Percentiles rank a stretch among this genome's conserved stretches.
Evolutionary conservation across 2,888 invertebrate species (phyloP).

Genomic region (Cryptocephalus moraei): DNA sequence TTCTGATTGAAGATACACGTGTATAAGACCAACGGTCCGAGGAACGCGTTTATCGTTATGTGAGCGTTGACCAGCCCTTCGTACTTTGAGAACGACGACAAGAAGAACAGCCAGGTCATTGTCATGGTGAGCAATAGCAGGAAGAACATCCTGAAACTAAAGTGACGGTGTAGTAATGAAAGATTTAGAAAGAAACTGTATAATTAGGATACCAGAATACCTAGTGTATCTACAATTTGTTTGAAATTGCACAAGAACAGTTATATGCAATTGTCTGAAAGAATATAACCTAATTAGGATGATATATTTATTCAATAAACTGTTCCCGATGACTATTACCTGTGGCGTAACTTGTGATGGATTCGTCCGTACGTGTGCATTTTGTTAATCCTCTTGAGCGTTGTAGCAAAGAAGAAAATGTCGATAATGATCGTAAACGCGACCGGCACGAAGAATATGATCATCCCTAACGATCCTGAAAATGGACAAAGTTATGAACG

Average conservation of each 20-base stretch:
- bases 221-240: too few relatives aligned
- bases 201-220: too few relatives aligned
- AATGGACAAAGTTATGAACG: conserved; percentile 10
- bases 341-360: conserved; percentile 77
- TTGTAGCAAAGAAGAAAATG: conserved; percentile 71
- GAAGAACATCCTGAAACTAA: conserved; percentile 70
- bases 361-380: conserved; percentile 78
- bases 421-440: conserved; percentile 70
- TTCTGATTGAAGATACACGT: conserved; percentile 68
- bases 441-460: conserved; percentile 73
- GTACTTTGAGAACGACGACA: conserved; percentile 65
- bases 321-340: conserved; percentile 46
- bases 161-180: conserved; percentile 29
- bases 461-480: conserved; percentile 69
- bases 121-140: conserved; percentile 66
- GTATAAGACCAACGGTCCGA: conserved; percentile 65
- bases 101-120: conserved; percentile 63
- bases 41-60: conserved; percentile 65
- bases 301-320: background rate
- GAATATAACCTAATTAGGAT: too few relatives aligned
- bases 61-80: conserved; percentile 65
- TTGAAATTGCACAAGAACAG: too few relatives aligned
- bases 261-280: too few relatives aligned
- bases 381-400: conserved; percentile 65
- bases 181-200: background rate